These are phyloP conservation scores for Heterodera schachtii DNA, from an alignment of 1,140 invertebrate genomes.

Conservation along the genomic window DNA sequence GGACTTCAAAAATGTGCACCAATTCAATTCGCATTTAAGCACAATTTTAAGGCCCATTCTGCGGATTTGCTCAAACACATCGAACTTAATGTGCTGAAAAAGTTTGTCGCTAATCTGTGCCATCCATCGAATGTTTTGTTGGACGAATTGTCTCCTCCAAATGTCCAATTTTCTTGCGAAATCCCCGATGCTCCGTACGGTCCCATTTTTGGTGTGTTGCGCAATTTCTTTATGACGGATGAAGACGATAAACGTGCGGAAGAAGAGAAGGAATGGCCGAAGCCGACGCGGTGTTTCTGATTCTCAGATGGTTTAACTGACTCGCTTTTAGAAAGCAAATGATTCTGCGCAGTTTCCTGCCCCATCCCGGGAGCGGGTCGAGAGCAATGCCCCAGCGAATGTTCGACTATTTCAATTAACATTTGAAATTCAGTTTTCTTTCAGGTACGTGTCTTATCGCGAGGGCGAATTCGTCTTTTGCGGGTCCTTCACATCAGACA, in stretches of 20 bases:
- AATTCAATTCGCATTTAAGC: not conserved
- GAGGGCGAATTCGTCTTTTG: slow-evolving; percentile 24
- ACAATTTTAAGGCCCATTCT: slow-evolving; percentile 1
- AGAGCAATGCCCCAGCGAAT: slow-evolving; percentile 27
- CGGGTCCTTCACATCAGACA: slow-evolving; percentile 25
- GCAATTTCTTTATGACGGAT: slow-evolving; percentile 13
- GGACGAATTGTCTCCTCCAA: slow-evolving; percentile 9
- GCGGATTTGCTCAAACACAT: not conserved
- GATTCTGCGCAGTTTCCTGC: slow-evolving; percentile 11
- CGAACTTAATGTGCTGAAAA: not conserved
- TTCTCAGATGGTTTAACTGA: not conserved
- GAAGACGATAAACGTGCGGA: not conserved
- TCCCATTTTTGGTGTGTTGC: slow-evolving; percentile 7
- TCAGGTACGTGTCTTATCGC: slow-evolving; percentile 23
- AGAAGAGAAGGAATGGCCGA: not conserved
- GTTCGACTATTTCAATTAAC: not conserved
- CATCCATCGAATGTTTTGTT: not conserved
- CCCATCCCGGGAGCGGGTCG: slow-evolving; percentile 22
- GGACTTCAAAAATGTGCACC: too few species aligned
- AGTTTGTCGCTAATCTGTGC: not conserved
- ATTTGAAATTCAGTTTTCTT: not conserved
- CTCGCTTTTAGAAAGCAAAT: slow-evolving; percentile 12
- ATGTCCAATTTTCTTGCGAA: not conserved
- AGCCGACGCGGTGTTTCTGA: not conserved
- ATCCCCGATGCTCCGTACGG: slow-evolving; percentile 20